Evolutionary conservation across 2,888 invertebrate genomes (phyloP).

Genomic region (Leptopilina syphax): DNA sequence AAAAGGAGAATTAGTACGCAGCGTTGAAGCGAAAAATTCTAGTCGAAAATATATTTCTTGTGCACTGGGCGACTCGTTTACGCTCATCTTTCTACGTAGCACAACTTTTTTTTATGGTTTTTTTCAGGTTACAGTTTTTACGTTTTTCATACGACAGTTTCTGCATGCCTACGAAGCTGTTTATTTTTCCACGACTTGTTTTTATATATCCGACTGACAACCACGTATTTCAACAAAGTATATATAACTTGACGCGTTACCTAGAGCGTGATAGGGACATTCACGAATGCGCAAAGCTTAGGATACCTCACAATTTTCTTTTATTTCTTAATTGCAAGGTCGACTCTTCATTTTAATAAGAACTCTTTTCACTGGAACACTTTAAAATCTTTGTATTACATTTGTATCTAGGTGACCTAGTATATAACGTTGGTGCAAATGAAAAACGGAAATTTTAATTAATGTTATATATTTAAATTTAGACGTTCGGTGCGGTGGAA

Average conservation of each 20-base stretch:
- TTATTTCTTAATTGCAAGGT: conserved; percentile 28
- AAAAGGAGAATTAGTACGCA: conserved; percentile 13
- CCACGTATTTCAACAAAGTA: conserved; percentile 7
- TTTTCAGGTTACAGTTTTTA: neutral
- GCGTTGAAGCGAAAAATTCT: conserved; percentile 2
- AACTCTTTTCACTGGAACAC: neutral
- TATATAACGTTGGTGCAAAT: neutral
- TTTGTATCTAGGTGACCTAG: neutral
- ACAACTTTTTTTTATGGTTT: conserved; percentile 12
- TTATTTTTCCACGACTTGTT: conserved; percentile 21
- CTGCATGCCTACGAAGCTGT: neutral
- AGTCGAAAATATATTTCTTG: neutral
- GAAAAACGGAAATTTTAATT: conserved; percentile 20
- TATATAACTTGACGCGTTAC: neutral
- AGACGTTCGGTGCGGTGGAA: neutral
- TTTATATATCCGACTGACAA: conserved; percentile 15
- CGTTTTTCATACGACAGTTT: neutral
- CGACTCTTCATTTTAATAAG: conserved; percentile 8
- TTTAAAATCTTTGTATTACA: conserved; percentile 1
- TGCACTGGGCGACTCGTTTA: neutral
- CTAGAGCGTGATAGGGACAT: conserved; percentile 17
- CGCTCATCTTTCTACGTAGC: neutral
- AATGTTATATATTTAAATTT: conserved; percentile 11
- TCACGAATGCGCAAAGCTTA: conserved; percentile 5
- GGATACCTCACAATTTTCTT: conserved; percentile 1